Evolutionary conservation across 2,888 invertebrate species (phyloP), one percentile per base, ranked within the genome.

Genomic region (Nomada hirtipes): DNA sequence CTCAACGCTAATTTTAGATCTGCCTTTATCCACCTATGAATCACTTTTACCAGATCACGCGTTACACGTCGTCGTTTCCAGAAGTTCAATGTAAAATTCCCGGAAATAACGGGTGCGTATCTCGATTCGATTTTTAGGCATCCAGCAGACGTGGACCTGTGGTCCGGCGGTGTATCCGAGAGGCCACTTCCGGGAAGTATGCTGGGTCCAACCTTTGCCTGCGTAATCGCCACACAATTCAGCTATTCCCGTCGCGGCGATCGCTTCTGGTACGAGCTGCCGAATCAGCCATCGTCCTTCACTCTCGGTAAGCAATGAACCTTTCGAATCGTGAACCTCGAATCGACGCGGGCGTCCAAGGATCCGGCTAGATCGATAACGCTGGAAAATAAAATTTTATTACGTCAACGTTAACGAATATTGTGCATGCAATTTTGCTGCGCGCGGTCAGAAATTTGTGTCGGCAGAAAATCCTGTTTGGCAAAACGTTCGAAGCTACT

Each of bases 111-210:
- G 70, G 70, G 57, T 64, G 67, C 53, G 50, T 52, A 44, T 29
- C 42, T 42, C 15, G 23, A 26, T 9, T 68, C 52, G 68, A 36
- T 74, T 79, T 82, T 70, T 90, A 97, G 97, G 83, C 97, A 98
- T 93, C 98, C 98, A 1, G 95, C 97, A 80, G 99, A 99, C 93
- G 97, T 99, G 64, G 98, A 99, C 95, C 95, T 98, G 73, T 99
- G 98, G 98, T 98, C 98, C 23, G 98, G 98, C 67, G 98, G 98
- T 65, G 98, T 98, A 10, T 98, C 98, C 0, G 99, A 99, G 92
- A 95, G 97, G 82, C 97, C 98, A 2, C 95, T 98, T 72, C 97
- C 98, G 11, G 98, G 98, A 61, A 98, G 98, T 74, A 97, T 98
- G 97, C 95, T 99, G 82, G 98, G 99, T 68, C 98, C 98, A 0